Conservation (phyloP, 2,113 vertebrate genomes). For the Mormyrus lacerda region DNA sequence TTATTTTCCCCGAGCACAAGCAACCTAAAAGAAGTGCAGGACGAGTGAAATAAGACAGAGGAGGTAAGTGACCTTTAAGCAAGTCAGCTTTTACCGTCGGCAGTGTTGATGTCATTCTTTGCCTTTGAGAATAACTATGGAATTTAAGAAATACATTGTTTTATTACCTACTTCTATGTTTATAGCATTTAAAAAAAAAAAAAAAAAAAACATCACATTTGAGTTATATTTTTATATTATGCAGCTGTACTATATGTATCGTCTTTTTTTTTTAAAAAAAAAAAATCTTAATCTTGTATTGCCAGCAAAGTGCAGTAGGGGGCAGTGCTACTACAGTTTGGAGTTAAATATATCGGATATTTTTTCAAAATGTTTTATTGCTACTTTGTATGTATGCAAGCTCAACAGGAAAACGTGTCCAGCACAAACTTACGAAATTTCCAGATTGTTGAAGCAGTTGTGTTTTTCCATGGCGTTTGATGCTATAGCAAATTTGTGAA, state of each 20-base stretch:
- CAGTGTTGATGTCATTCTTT: not conserved
- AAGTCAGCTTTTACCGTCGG: not conserved
- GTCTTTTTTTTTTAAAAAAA: not conserved
- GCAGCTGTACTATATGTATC: not conserved
- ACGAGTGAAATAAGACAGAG: not conserved
- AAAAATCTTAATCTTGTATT: not conserved
- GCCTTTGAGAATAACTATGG: not conserved
- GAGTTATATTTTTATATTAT: not conserved
- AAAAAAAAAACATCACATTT: not conserved
- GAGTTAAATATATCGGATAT: not conserved
- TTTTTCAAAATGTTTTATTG: not conserved
- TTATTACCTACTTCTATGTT: not conserved
- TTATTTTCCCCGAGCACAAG: not conserved
- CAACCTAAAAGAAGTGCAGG: not conserved
- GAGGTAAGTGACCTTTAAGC: not conserved
- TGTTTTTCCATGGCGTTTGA: not conserved
- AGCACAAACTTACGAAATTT: not conserved
- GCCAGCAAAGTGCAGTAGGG: not conserved
- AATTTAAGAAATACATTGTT: not conserved
- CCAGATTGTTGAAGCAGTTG: not conserved
- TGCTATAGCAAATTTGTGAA: not conserved
- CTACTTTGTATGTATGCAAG: not conserved
- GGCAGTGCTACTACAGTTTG: not conserved
- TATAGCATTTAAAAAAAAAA: not conserved
- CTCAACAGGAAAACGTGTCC: not conserved